phyloP scores from a whole-genome alignment of 2,888 invertebrate genomes.

The Brachypalpus laphriformis region DNA sequence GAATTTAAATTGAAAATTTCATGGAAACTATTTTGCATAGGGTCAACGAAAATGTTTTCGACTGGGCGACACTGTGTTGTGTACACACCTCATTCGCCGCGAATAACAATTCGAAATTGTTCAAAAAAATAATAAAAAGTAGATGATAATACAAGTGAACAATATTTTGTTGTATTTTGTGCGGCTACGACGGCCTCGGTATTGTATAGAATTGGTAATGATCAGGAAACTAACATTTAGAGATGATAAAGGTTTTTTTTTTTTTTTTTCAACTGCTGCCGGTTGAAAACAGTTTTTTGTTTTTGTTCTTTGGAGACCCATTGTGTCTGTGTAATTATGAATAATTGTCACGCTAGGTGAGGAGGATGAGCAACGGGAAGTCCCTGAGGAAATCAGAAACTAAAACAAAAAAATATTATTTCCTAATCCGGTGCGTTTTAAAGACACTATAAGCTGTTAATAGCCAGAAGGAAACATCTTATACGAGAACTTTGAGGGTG shows the following conservation, averaged over 20 bases:
- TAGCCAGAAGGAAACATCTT: no score
- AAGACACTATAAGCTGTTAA: no score
- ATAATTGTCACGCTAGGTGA: background rate
- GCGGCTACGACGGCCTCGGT: slow-evolving; percentile 16
- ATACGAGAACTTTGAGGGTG: no score
- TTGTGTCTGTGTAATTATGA: background rate
- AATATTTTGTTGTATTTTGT: background rate
- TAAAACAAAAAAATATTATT: no score
- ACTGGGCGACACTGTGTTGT: background rate
- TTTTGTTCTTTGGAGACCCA: no score
- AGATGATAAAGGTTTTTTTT: slow-evolving; percentile 17
- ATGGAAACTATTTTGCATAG: slow-evolving; percentile 13
- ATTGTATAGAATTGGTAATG: slow-evolving; percentile 45
- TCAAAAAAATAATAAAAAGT: background rate
- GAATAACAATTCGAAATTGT: slow-evolving; percentile 21
- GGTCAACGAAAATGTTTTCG: slow-evolving; percentile 1
- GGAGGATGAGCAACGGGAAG: background rate
- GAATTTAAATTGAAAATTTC: slow-evolving; percentile 22
- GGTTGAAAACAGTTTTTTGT: background rate
- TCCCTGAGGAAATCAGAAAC: background rate
- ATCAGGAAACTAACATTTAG: slow-evolving; percentile 41
- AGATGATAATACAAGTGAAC: background rate
- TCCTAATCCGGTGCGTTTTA: no score
- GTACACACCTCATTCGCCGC: background rate
- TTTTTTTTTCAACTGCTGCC: background rate